These are phyloP conservation scores for Drosophila bipectinata DNA, from an alignment of 1,140 invertebrate species.

Conservation along the genomic window DNA sequence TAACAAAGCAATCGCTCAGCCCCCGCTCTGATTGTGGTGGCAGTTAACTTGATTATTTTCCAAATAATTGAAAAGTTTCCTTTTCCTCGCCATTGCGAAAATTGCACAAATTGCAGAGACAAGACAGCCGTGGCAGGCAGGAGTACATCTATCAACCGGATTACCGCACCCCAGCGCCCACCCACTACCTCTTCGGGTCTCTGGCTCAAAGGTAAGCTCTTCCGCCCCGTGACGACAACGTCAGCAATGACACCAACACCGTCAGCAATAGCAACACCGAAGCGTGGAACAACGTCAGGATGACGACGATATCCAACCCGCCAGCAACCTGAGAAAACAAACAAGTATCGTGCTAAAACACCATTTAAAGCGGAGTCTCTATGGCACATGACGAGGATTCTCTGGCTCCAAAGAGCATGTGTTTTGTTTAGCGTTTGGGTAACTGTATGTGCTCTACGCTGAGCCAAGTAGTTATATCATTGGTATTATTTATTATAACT, in stretches of 20 bases:
- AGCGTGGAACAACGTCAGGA: constrained; percentile 37
- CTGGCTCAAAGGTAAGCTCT: constrained; percentile 20
- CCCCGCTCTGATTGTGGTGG: constrained; percentile 49
- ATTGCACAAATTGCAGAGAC: constrained; percentile 64
- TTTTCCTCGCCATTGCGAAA: constrained; percentile 53
- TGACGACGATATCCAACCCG: constrained; percentile 50
- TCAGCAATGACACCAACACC: constrained; percentile 61
- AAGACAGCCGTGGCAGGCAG: constrained; percentile 28
- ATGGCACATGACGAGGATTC: constrained; percentile 19
- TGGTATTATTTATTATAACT: no score
- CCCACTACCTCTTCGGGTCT: constrained; percentile 29
- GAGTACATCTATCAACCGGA: constrained; percentile 30
- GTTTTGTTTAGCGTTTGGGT: constrained; percentile 1
- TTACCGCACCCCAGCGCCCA: neutral
- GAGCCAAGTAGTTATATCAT: neutral
- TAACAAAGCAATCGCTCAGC: constrained; percentile 22
- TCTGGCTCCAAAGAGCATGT: constrained; percentile 13
- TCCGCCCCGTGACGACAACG: constrained; percentile 64
- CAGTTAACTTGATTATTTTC: constrained; percentile 80
- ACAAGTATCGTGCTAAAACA: constrained; percentile 46
- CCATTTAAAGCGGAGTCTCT: constrained; percentile 25
- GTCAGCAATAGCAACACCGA: constrained; percentile 7
- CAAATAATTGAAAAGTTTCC: constrained; percentile 80
- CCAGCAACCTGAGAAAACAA: constrained; percentile 28
- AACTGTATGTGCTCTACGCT: constrained; percentile 3